Base-by-base conservation (phyloP, 2,113 vertebrate species). In the Coregonus clupeaformis region DNA sequence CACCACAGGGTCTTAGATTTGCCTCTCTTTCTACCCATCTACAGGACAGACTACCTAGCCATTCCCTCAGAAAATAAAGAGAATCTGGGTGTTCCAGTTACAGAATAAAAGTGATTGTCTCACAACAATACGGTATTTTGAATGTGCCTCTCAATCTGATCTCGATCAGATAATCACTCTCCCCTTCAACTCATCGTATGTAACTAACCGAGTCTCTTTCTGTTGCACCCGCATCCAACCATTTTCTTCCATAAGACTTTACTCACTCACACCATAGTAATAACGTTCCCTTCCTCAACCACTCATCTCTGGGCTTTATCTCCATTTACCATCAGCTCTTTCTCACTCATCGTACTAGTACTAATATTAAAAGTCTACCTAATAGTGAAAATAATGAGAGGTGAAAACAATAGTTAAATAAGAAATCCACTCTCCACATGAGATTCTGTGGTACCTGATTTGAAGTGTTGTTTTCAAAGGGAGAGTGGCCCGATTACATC, bases 41-140 rank as follows among this genome's bases (percentile, higher is more conserved):
- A 7, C 90, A 99, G 97, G 89, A 96, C 96, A 89, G 95, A 98
- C 93, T 99, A 99, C 86, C 94, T 99, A 80, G 96, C 97, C 12
- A 94, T 99, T 86, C 96, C 97, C 0, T 98, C 97, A 9, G 96
- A 96, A 89, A 96, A 97, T 91, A 99, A 97, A 94, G 97, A 97
- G 76, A 95, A 93, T 81, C 93, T 93, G 16, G 91, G 90, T 0
- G 92, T 94, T 72, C 95, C 96, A 1, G 95, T 96, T 87, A 94
- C 95, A 82, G 95, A 98, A 82, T 98, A 96, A 93, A 87, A 82
- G 84, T 32, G 78, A 57, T 88, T 90, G 71, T 88, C 77, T 72
- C 76, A 62, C 74, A 85, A 5, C 81, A 74, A 87, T 79, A 93
- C 87, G 91, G 92, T 94, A 93, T 90, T 93, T 92, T 84, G 55